Conservation (phyloP, 2,113 vertebrate genomes). For the Strix uralensis region DNA sequence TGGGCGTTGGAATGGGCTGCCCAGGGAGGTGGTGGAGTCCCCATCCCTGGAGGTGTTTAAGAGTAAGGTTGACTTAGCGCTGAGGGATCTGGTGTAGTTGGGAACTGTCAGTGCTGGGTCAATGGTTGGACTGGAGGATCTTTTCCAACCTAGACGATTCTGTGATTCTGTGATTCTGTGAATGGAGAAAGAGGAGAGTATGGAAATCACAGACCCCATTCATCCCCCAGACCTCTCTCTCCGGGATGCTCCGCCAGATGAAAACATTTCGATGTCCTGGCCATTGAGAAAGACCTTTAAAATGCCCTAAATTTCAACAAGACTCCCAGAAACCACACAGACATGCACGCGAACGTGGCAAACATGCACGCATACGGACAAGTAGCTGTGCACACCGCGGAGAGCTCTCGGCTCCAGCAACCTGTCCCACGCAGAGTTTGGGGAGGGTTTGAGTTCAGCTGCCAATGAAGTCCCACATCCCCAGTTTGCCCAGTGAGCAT, state of each 20-base stretch:
- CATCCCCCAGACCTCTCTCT: not conserved
- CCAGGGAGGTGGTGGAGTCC: too few relatives aligned
- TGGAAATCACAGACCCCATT: not conserved
- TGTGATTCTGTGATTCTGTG: too few relatives aligned
- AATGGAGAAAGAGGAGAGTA: not conserved
- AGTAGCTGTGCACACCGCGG: fast-evolving
- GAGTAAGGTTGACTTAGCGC: too few relatives aligned
- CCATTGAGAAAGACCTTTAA: not conserved
- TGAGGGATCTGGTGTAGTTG: too few relatives aligned
- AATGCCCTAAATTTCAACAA: too few relatives aligned
- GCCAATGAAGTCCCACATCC: not conserved
- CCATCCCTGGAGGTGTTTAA: too few relatives aligned
- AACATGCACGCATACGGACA: fast-evolving
- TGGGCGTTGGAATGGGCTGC: too few relatives aligned
- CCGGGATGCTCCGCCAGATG: not conserved
- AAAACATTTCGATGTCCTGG: not conserved
- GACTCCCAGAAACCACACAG: not conserved
- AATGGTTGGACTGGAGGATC: too few relatives aligned
- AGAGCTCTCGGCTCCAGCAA: not conserved
- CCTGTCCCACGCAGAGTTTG: not conserved
- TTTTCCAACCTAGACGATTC: too few relatives aligned
- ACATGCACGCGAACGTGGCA: fast-evolving
- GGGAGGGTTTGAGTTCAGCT: not conserved
- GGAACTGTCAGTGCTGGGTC: too few relatives aligned
- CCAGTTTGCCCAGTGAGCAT: not conserved